Evolutionary conservation across 2,888 invertebrate genomes (phyloP), one percentile per base, ranked within the genome.

Genomic region (Dryobota labecula): DNA sequence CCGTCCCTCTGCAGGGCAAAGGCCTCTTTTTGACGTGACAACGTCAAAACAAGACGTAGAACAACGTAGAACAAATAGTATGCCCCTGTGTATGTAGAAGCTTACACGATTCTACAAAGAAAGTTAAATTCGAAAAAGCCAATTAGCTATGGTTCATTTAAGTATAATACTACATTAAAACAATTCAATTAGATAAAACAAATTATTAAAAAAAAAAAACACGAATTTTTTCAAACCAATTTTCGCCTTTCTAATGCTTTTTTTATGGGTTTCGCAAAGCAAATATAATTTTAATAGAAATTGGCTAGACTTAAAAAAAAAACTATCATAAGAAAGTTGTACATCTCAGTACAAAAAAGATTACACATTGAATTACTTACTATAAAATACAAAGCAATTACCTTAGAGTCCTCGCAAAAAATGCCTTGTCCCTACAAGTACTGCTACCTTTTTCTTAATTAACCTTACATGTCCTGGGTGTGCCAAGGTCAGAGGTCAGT

Each of bases 361-460:
- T n/a, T n/a, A 30, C 36, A 8, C 18, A 54, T 5, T 15, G 6
- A 57, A 45, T 51, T 58, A 45, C 76, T 13, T 11, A 38, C 13
- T n/a, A 38, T 69, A 76, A 73, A 77, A 77, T 56, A 47, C 24
- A 61, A 27, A 49, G 20, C 56, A 53, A 45, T 61, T 61, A 27
- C 43, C 18, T 61, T 27, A 33, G 30, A 27, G 49, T 30, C 49
- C 75, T 62, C 18, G 13, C 36, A 75, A 71, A 75, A 78, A 78
- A n/a, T 13, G 1, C 2, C 51, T 20, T 45, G 8, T 51, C 30
- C 4, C 43, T 27, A 27, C 27, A 67, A 76, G 60, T 54, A 51
- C 49, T 70, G 57, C 64, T 80, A 73, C n/a, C n/a, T n/a, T n/a
- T 83, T 76, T 84, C 74, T 77, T 85, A 86, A 85, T 86, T 86